phyloP scores from a whole-genome alignment of 2,797 vertebrate genomes.

The Borostomias antarcticus region DNA sequence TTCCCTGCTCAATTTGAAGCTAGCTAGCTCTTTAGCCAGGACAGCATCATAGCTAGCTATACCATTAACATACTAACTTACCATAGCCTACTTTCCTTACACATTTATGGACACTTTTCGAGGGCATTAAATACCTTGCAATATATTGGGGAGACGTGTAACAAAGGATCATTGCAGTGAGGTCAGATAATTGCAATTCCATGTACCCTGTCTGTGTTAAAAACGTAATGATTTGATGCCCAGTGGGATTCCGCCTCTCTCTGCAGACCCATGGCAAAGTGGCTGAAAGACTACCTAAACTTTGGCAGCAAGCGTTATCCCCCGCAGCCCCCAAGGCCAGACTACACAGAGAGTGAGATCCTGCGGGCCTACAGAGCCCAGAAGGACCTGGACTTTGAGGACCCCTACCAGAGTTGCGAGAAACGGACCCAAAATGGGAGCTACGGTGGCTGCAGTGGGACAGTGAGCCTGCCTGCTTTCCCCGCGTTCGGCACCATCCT shows the following conservation, averaged over 20 bases:
- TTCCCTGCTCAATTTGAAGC: too few relatives aligned
- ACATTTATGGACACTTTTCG: too few relatives aligned
- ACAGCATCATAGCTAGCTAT: too few relatives aligned
- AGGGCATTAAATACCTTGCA: too few relatives aligned
- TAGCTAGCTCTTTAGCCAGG: too few relatives aligned
- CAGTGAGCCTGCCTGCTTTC: slow-evolving; percentile 71
- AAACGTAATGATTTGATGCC: too few relatives aligned
- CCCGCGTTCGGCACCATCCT: slow-evolving; percentile 68
- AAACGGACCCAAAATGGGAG: slow-evolving; percentile 71
- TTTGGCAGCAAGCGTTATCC: slow-evolving; percentile 87
- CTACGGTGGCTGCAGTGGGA: slow-evolving; percentile 56
- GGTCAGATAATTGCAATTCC: too few relatives aligned
- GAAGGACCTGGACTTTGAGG: slow-evolving; percentile 89
- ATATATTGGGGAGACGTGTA: too few relatives aligned
- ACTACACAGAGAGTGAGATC: slow-evolving; percentile 91
- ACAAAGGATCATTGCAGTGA: too few relatives aligned
- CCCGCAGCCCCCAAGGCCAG: slow-evolving; percentile 86
- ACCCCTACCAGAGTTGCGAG: slow-evolving; percentile 83
- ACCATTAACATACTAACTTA: too few relatives aligned
- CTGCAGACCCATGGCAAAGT: slow-evolving; percentile 90
- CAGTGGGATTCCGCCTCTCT: too few relatives aligned
- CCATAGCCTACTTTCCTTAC: too few relatives aligned
- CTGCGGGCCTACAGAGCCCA: slow-evolving; percentile 87
- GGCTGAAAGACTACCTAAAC: slow-evolving; percentile 90
- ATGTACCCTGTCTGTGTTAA: not conserved